phyloP scores from a whole-genome alignment of 2,797 vertebrate genomes.

The Ctenopoma kingsleyae region DNA sequence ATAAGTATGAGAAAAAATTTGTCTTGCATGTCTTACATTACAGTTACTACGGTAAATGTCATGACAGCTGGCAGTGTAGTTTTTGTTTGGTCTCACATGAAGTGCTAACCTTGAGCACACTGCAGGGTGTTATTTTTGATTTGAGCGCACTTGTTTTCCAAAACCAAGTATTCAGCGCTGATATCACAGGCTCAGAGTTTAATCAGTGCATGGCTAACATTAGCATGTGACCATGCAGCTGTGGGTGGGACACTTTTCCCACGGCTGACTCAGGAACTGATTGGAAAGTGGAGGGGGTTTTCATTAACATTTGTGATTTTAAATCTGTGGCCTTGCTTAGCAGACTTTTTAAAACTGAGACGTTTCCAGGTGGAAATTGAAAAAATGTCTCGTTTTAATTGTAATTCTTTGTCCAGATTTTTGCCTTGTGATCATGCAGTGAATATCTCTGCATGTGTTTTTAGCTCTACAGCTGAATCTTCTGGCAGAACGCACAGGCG shows the following conservation, averaged over 20 bases:
- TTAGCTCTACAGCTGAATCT: neutral
- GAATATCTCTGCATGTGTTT: no score
- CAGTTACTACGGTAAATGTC: neutral
- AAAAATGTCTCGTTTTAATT: no score
- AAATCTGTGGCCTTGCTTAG: neutral
- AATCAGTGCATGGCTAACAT: slow-evolving; percentile 35
- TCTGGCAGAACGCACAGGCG: no score
- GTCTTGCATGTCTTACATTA: neutral
- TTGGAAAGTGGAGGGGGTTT: slow-evolving; percentile 11
- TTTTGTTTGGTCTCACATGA: slow-evolving; percentile 14
- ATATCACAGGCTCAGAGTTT: slow-evolving; percentile 9
- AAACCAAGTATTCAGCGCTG: neutral
- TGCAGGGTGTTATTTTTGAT: slow-evolving; percentile 20
- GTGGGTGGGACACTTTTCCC: slow-evolving; percentile 15
- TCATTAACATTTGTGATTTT: neutral
- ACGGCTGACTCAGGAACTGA: slow-evolving; percentile 11
- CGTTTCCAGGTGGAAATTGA: no score
- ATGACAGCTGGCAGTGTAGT: neutral
- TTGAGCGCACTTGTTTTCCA: neutral
- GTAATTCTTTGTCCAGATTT: no score
- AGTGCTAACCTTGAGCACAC: neutral
- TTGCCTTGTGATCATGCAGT: no score
- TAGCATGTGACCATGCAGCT: slow-evolving; percentile 14
- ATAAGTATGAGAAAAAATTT: neutral
- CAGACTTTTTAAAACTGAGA: no score